phyloP scores from a whole-genome alignment of 2,888 invertebrate species.

The Ecliptopera silaceata region DNA sequence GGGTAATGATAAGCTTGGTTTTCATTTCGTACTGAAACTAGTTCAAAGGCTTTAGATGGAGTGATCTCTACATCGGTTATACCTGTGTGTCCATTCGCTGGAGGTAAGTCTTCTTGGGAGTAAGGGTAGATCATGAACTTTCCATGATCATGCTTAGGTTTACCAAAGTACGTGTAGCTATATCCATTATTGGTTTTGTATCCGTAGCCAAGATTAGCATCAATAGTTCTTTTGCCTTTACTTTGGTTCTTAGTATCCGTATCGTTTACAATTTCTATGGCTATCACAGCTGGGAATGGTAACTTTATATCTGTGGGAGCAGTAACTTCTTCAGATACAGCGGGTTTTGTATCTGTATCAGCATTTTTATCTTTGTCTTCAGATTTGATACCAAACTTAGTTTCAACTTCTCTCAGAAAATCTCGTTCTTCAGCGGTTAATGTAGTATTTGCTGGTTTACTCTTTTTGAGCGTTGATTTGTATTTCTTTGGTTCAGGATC shows the following conservation, averaged over 20 bases:
- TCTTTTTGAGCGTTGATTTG: conserved; percentile 58
- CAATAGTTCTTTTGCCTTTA: conserved; percentile 86
- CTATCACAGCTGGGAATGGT: conserved; percentile 81
- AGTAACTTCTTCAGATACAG: conserved; percentile 37
- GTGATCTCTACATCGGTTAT: conserved; percentile 79
- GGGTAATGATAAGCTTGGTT: conserved; percentile 60
- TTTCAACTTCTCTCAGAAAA: conserved; percentile 76
- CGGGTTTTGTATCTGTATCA: conserved; percentile 38
- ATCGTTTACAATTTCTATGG: conserved; percentile 84
- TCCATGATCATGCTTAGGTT: conserved; percentile 68
- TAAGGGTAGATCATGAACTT: conserved; percentile 88
- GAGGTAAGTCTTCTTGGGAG: conserved; percentile 85
- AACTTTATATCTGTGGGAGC: conserved; percentile 33
- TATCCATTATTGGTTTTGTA: conserved; percentile 80
- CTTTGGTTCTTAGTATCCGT: conserved; percentile 78
- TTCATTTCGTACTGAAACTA: conserved; percentile 65
- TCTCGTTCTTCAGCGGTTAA: conserved; percentile 72
- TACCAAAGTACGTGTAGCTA: conserved; percentile 77
- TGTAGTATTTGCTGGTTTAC: conserved; percentile 51
- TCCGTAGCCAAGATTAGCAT: conserved; percentile 88
- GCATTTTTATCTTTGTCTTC: conserved; percentile 52
- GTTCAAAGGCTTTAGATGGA: conserved; percentile 82
- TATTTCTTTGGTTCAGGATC: conserved; percentile 77
- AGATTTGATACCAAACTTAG: conserved; percentile 72
- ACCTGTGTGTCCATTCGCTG: conserved; percentile 49